Base-by-base conservation (phyloP, 1,140 invertebrate species). In the Archegozetes longisetosus region DNA sequence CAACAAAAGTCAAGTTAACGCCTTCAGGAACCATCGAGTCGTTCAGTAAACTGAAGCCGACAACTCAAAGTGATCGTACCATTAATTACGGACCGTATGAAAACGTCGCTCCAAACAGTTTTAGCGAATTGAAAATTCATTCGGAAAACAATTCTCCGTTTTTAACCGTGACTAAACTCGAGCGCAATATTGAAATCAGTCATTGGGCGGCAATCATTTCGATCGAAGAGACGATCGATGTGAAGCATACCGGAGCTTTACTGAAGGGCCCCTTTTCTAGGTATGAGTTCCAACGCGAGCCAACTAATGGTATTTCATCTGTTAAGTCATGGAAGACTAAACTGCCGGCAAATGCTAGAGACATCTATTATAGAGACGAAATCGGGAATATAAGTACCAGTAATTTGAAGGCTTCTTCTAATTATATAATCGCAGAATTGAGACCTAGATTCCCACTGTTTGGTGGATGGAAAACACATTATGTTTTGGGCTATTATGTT, bases 321-420 rank as follows among this genome's bases (percentile, higher is more conserved):
- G 82, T 98, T 3, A 88, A 91, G 68, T 83, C 84, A 3, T 96
- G 95, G 68, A 91, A 89, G 75, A 97, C 93, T 0, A 73, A 92
- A 58, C 73, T 98, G 22, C 94, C 94, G 13, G 85, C 89, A 17
- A 82, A 89, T 0, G 86, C 89, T 13, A 79, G 82, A 56, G 90
- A 96, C 66, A 87, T 93, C 62, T 93, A 93, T 70, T 95, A 94
- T 69, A 77, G 92, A 26, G 96, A 99, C 74, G 92, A 93, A 65
- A 98, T 99, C 74, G 96, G 96, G 25, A 99, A 99, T 71, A 98
- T 99, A 69, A 98, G 93, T 1, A 99, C 95, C 4, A 97, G 92
- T 1, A 85, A 92, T 70, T 84, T 98, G 71, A 79, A 83, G 65
- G 69, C 86, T 14, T 79, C 84, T 65, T 84, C 86, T 65, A 91